Conservation (phyloP, 1,140 invertebrate genomes). For the Oppia nitens region DNA sequence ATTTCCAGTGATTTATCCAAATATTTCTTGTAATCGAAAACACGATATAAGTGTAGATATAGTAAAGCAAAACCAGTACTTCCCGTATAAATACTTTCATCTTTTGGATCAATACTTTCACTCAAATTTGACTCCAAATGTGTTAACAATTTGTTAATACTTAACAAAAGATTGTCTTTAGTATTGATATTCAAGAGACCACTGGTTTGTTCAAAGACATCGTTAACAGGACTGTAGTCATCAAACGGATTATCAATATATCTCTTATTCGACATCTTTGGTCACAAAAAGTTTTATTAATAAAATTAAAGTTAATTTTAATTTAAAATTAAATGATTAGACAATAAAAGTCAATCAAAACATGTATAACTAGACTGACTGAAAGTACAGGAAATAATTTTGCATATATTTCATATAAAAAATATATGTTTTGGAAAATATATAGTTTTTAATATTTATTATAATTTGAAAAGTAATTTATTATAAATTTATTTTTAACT, state of each 20-base stretch:
- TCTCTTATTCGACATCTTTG: not conserved
- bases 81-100: slow-evolving; percentile 37
- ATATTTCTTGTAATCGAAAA: too few relatives aligned
- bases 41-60: not conserved
- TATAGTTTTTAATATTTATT: too few relatives aligned
- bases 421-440: too few relatives aligned
- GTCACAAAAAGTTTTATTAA: too few relatives aligned
- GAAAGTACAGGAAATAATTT: too few relatives aligned
- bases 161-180: not conserved
- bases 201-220: not conserved
- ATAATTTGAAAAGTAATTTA: too few relatives aligned
- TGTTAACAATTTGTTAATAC: not conserved
- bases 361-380: too few relatives aligned
- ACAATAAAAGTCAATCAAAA: too few relatives aligned
- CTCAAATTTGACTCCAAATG: not conserved
- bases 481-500: too few relatives aligned
- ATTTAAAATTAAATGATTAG: too few relatives aligned
- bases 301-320: too few relatives aligned
- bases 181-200: not conserved
- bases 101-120: slow-evolving; percentile 15
- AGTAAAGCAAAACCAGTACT: slow-evolving; percentile 23
- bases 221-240: not conserved
- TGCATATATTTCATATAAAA: too few relatives aligned
- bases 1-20: slow-evolving; percentile 23
- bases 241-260: not conserved